Evolutionary conservation across 2,888 invertebrate species (phyloP).

Genomic region (Adelognathus sp.): DNA sequence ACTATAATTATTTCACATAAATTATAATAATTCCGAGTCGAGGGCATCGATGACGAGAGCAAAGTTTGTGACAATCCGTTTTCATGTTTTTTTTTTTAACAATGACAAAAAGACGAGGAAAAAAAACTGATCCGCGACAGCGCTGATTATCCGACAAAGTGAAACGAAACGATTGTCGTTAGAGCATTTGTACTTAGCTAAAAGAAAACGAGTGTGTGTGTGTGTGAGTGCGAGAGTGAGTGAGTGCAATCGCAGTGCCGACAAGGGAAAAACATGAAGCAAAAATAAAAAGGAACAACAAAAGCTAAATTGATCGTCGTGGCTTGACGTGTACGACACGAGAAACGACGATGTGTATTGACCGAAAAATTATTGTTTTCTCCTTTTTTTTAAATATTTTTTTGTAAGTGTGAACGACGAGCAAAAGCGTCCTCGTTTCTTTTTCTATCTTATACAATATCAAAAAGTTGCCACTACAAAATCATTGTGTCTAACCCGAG

Average conservation of each 20-base stretch:
- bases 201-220: conserved; percentile 12
- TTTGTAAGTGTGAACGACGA: not conserved
- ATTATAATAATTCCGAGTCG: too few relatives aligned
- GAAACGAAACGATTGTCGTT: conserved; percentile 36
- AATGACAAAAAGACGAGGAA: not conserved
- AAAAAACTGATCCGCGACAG: conserved; percentile 13
- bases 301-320: not conserved
- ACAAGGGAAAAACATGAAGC: conserved; percentile 1
- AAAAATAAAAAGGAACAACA: not conserved
- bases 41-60: too few relatives aligned
- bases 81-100: conserved; percentile 8
- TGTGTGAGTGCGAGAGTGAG: not conserved
- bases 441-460: conserved; percentile 11
- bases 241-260: conserved; percentile 8
- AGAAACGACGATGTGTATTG: not conserved
- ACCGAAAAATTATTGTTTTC: not conserved
- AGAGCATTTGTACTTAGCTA: conserved; percentile 61
- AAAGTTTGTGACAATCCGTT: too few relatives aligned
- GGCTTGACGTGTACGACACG: conserved; percentile 7
- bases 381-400: not conserved
- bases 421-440: not conserved
- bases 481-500: conserved; percentile 51
- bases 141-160: conserved; percentile 34
- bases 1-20: too few relatives aligned
- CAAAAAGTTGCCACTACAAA: conserved; percentile 27